A percentile compares a stretch with the other conserved stretches of the same genome.
Evolutionary conservation across 2,888 invertebrate genomes (phyloP).

Genomic region (Aporophyla lueneburgensis): DNA sequence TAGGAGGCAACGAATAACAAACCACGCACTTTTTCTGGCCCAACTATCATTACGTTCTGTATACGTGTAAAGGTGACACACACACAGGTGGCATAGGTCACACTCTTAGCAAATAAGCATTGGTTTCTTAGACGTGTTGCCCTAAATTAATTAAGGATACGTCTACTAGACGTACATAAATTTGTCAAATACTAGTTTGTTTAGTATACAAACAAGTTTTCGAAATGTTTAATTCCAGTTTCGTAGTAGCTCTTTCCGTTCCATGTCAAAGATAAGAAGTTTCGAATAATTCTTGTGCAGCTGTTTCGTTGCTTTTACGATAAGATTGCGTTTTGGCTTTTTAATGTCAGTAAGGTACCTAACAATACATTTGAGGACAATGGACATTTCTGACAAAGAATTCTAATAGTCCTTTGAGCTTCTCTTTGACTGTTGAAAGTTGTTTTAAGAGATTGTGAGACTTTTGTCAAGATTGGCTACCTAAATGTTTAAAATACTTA

Average conservation of each 20-base stretch:
- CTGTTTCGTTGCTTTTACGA: constrained; percentile 59
- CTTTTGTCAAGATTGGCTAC: constrained; percentile 12
- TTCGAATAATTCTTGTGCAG: constrained; percentile 59
- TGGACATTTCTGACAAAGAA: constrained; percentile 49
- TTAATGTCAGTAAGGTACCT: constrained; percentile 36
- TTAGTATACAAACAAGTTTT: constrained; percentile 41
- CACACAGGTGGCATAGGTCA: constrained; percentile 29
- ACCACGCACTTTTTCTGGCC: constrained; percentile 19
- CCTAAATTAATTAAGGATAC: constrained; percentile 30
- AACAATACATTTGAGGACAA: constrained; percentile 55
- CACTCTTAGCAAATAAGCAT: constrained; percentile 13
- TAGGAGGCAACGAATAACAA: neutral
- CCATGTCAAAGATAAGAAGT: constrained; percentile 57
- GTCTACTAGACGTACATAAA: constrained; percentile 10
- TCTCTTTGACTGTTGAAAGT: neutral
- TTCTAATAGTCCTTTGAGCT: constrained; percentile 11
- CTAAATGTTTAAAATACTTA: neutral
- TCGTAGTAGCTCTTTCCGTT: constrained; percentile 53
- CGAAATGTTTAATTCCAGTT: constrained; percentile 45
- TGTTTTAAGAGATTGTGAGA: neutral
- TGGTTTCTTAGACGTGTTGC: constrained; percentile 11
- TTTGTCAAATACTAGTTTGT: constrained; percentile 31
- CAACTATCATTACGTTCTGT: constrained; percentile 6
- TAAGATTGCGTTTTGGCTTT: constrained; percentile 60
- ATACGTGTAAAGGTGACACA: constrained; percentile 19